These are phyloP conservation scores for Xiphydria camelus DNA, from an alignment of 2,888 invertebrate genomes.

Conservation along the genomic window DNA sequence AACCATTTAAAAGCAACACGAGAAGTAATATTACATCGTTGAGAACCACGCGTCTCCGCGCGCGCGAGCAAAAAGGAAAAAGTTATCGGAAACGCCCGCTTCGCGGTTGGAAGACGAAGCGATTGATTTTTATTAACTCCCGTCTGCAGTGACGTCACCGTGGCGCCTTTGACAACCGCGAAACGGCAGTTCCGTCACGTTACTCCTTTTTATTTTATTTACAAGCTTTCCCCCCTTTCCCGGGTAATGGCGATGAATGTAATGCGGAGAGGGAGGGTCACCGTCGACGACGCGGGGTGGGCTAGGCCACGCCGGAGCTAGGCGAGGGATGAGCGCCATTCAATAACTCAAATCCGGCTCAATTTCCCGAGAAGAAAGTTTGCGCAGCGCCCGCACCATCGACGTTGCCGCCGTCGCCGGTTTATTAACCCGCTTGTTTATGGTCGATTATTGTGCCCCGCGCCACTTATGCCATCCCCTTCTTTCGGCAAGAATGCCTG, in stretches of 20 bases:
- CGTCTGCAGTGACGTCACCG: conserved; percentile 21
- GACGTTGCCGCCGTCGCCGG: conserved; percentile 24
- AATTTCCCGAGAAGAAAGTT: conserved; percentile 53
- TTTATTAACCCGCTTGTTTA: conserved; percentile 38
- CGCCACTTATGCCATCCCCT: conserved; percentile 9
- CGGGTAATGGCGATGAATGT: conserved; percentile 40
- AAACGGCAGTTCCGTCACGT: conserved; percentile 32
- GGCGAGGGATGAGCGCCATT: conserved; percentile 33
- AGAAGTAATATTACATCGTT: too few species aligned
- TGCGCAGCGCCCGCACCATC: conserved; percentile 24
- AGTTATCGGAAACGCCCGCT: conserved; percentile 1
- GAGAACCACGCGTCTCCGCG: conserved; percentile 18
- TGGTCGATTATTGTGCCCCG: conserved; percentile 32
- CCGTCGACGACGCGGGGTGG: neutral
- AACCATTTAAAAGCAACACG: too few species aligned
- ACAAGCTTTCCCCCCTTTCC: conserved; percentile 35
- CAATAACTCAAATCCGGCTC: conserved; percentile 56
- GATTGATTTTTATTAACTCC: conserved; percentile 40
- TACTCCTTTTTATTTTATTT: conserved; percentile 49
- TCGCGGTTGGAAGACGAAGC: conserved; percentile 17
- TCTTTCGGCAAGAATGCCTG: conserved; percentile 9
- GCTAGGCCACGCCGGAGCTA: neutral
- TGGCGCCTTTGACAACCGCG: conserved; percentile 26
- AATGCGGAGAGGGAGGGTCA: conserved; percentile 13
- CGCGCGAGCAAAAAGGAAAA: conserved; percentile 3